These are phyloP conservation scores for Nannospalax galili DNA, from an alignment of 2,113 vertebrate genomes.

Conservation along the genomic window DNA sequence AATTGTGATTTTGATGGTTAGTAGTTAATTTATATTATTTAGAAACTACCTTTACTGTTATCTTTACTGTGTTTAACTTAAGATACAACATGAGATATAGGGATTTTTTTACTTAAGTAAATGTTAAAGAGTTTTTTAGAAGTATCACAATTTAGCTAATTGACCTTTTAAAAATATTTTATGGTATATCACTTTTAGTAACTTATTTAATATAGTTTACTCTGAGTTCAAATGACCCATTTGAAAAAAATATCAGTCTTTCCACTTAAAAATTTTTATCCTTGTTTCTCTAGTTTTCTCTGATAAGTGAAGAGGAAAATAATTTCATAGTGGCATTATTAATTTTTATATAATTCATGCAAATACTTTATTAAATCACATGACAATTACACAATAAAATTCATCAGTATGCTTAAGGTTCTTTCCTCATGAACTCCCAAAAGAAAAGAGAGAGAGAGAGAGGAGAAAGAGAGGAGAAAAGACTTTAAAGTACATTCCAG, in stretches of 20 bases:
- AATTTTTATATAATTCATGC: neutral
- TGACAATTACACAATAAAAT: neutral
- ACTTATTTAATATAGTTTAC: neutral
- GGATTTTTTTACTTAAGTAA: neutral
- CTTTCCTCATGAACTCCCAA: neutral
- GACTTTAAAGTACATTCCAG: neutral
- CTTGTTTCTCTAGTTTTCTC: neutral
- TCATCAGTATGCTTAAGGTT: neutral
- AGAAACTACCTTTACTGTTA: neutral
- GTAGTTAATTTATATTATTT: neutral
- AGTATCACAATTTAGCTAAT: neutral
- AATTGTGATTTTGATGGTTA: neutral
- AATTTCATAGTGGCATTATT: neutral
- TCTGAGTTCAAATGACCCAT: neutral
- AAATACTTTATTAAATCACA: neutral
- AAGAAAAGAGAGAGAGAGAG: neutral
- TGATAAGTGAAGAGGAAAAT: neutral
- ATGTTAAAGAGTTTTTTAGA: neutral
- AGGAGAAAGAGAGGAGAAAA: neutral
- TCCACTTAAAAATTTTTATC: neutral
- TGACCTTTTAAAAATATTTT: neutral
- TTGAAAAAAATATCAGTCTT: neutral
- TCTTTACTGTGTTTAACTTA: neutral
- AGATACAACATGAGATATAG: neutral
- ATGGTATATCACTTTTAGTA: neutral